phyloP scores from a whole-genome alignment of 1,140 invertebrate species.

The Odontomachus brunneus region DNA sequence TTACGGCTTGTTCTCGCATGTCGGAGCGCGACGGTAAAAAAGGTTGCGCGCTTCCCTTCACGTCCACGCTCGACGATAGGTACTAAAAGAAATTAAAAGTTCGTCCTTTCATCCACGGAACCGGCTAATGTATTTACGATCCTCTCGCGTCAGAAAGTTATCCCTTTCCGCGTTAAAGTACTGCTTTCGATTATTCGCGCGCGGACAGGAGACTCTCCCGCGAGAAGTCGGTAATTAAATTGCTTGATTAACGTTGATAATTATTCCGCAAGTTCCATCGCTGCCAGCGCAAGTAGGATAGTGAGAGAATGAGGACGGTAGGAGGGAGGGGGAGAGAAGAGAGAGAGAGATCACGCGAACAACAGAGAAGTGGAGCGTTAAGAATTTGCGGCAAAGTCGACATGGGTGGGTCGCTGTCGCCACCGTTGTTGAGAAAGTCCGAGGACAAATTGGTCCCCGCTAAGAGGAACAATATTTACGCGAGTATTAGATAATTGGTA shows the following conservation, averaged over 20 bases:
- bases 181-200: constrained; percentile 60
- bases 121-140: constrained; percentile 61
- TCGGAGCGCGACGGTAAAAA: constrained; percentile 23
- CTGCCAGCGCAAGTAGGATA: background rate
- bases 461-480: constrained; percentile 51
- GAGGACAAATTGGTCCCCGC: constrained; percentile 48
- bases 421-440: no score
- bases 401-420: background rate
- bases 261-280: constrained; percentile 59
- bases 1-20: constrained; percentile 37
- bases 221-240: constrained; percentile 66
- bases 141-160: constrained; percentile 54
- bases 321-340: background rate
- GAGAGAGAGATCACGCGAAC: background rate
- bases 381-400: constrained; percentile 32
- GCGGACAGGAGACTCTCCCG: constrained; percentile 34
- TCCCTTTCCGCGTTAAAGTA: constrained; percentile 58
- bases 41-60: constrained; percentile 28
- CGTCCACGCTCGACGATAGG: constrained; percentile 30
- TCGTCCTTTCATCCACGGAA: constrained; percentile 43
- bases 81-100: constrained; percentile 60
- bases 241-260: constrained; percentile 66
- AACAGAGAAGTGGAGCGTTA: constrained; percentile 10
- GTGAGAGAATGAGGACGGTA: constrained; percentile 16
- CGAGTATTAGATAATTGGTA: constrained; percentile 54